Conservation (phyloP, 2,797 vertebrate species). For the Mus caroli region DNA sequence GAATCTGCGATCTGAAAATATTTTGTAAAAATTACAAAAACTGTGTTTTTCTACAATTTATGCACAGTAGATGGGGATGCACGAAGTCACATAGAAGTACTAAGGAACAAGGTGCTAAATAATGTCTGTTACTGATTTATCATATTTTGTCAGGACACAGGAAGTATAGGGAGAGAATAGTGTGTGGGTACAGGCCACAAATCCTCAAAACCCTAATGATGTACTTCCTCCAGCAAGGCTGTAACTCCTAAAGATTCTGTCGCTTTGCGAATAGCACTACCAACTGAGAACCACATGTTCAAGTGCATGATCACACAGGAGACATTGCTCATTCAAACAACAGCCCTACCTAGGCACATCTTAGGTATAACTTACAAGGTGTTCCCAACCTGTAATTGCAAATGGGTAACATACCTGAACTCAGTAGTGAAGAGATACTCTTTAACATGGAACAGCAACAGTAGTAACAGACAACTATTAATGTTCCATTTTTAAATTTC, state of each 20-base stretch:
- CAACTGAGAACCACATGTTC: neutral
- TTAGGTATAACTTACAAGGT: neutral
- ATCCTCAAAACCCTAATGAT: neutral
- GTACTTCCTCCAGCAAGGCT: neutral
- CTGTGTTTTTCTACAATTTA: neutral
- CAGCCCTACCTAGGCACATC: neutral
- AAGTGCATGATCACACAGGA: neutral
- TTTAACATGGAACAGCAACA: neutral
- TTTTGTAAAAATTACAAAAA: neutral
- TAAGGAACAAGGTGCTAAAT: neutral
- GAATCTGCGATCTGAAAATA: neutral
- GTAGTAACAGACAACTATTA: neutral
- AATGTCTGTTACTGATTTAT: neutral
- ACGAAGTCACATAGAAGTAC: neutral
- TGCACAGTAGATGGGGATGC: neutral
- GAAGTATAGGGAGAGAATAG: neutral
- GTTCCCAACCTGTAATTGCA: neutral
- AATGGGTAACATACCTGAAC: neutral
- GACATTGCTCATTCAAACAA: neutral
- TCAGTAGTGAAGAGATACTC: neutral
- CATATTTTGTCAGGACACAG: neutral
- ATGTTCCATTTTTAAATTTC: neutral
- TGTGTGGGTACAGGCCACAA: neutral
- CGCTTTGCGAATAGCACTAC: neutral
- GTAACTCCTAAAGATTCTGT: neutral